phyloP scores from a whole-genome alignment of 2,113 vertebrate species.

The Gymnorhina tibicen region DNA sequence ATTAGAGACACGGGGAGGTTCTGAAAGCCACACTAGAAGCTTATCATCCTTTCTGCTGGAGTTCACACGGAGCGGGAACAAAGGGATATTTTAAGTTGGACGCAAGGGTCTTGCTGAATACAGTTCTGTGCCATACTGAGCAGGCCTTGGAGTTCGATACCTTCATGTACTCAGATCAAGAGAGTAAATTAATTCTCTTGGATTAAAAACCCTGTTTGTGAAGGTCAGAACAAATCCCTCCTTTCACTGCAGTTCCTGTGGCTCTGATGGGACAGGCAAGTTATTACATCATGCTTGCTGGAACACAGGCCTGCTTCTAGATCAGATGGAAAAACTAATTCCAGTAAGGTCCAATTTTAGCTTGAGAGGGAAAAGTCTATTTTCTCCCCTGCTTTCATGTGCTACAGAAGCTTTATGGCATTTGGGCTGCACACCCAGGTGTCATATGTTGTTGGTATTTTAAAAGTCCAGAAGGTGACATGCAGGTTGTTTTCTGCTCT shows the following conservation, averaged over 20 bases:
- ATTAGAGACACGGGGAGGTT: accelerated
- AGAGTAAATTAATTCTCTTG: background rate
- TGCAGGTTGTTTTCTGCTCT: background rate
- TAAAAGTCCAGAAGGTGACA: background rate
- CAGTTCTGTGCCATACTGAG: background rate
- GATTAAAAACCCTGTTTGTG: background rate
- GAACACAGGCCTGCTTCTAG: background rate
- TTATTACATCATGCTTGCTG: background rate
- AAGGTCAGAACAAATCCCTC: background rate
- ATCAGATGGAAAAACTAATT: background rate
- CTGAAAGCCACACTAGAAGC: background rate
- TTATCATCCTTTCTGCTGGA: background rate
- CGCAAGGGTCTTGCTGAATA: too few relatives aligned
- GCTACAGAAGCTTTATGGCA: background rate
- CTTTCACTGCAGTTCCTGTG: background rate
- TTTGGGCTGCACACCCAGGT: background rate
- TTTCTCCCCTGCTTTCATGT: background rate
- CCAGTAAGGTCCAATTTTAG: background rate
- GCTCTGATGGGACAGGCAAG: background rate
- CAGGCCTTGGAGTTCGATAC: accelerated
- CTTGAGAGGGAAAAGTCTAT: background rate
- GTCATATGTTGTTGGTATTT: background rate
- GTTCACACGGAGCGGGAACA: background rate
- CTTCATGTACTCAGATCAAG: background rate
- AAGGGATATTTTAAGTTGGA: background rate